Evolutionary conservation across 2,797 vertebrate species (phyloP).

Genomic region (Lacerta viridis): DNA sequence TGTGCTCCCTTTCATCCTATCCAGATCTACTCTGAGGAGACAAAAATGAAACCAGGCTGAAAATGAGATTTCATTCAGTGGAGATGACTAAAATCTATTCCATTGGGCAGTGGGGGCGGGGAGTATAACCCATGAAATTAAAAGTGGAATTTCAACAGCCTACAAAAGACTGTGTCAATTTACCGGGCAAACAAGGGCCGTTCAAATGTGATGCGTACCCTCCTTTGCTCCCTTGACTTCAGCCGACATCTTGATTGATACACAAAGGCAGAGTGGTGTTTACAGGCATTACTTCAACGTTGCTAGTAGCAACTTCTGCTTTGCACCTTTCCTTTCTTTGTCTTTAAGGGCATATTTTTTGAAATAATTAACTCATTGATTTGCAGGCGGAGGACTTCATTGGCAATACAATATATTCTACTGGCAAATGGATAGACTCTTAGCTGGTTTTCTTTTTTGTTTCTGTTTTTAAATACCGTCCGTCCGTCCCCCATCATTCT

Average conservation of each 20-base stretch:
- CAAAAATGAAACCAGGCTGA: conserved; percentile 28
- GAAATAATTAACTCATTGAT: conserved; percentile 51
- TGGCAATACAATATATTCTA: conserved; percentile 30
- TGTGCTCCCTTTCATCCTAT: conserved; percentile 3
- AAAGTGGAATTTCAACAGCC: conserved; percentile 44
- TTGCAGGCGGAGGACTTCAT: conserved; percentile 10
- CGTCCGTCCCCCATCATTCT: background rate
- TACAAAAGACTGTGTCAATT: conserved; percentile 18
- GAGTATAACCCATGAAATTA: conserved; percentile 57
- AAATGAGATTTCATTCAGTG: conserved; percentile 48
- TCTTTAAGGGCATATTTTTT: conserved; percentile 36
- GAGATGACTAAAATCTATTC: conserved; percentile 44
- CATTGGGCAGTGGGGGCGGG: conserved; percentile 5
- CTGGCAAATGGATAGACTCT: background rate
- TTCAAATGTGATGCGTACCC: background rate
- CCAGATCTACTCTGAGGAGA: conserved; percentile 30
- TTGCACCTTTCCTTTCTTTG: conserved; percentile 26
- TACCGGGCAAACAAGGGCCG: conserved; percentile 27
- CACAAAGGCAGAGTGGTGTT: background rate
- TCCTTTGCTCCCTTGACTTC: background rate
- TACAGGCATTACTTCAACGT: background rate
- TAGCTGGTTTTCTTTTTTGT: conserved; percentile 25
- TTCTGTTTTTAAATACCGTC: conserved; percentile 1
- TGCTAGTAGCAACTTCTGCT: background rate
- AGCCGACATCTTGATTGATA: conserved; percentile 8